Evolutionary conservation across 2,113 vertebrate species (phyloP).

Genomic region (Crotalus tigris): DNA sequence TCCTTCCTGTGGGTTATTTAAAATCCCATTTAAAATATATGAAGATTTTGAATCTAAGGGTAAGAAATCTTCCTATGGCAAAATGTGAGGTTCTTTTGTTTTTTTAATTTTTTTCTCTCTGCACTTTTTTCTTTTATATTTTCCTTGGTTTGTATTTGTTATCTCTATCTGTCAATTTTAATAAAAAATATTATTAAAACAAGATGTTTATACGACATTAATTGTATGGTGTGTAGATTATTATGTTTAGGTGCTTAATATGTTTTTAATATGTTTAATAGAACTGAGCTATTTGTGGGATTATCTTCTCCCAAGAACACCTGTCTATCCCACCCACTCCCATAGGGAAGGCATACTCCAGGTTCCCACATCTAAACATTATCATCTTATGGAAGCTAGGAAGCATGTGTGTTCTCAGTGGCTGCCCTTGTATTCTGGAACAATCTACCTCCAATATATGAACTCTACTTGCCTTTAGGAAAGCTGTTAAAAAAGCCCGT

Average conservation of each 20-base stretch:
- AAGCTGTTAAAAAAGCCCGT: background rate
- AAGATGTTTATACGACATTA: background rate
- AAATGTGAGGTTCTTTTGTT: too few relatives aligned
- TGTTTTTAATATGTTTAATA: background rate
- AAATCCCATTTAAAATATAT: background rate
- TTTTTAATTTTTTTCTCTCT: background rate
- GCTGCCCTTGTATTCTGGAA: background rate
- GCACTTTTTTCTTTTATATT: background rate
- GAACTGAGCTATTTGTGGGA: background rate
- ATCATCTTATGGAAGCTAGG: background rate
- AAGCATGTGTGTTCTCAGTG: background rate
- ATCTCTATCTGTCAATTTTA: background rate
- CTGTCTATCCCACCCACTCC: background rate
- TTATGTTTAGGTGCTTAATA: background rate
- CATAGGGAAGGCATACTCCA: background rate
- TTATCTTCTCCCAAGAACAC: background rate
- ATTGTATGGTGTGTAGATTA: background rate
- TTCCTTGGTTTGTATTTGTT: background rate
- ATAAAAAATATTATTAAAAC: background rate
- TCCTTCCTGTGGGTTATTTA: background rate
- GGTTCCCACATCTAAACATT: background rate
- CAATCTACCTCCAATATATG: background rate
- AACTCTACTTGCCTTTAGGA: background rate
- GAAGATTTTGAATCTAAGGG: background rate
- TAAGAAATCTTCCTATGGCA: background rate